Base-by-base conservation (phyloP, 2,888 invertebrate genomes). In the Bursaphelenchus okinawaensis region DNA sequence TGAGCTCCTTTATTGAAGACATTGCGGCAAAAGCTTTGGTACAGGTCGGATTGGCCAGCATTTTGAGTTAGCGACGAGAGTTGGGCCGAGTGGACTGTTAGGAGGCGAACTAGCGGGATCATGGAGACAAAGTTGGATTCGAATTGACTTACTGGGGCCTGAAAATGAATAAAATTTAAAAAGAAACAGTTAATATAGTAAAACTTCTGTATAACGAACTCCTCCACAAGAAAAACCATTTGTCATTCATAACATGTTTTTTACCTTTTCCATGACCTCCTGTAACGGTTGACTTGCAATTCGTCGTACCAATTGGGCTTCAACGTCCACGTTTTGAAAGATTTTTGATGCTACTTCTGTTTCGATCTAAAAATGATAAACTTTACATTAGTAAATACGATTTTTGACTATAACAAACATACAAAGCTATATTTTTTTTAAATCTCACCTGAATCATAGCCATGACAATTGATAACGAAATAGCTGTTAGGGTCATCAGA, bases 231-330 rank as follows among this genome's bases (percentile, higher is more conserved):
- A n/a, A n/a, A n/a, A n/a, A n/a, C n/a, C 9, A 62, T 61, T 6
- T 7, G 8, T 66, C 8, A 64, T 12, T 61, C 71, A 31, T 50
- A 71, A 54, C 20, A 28, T 66, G n/a, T n/a, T n/a, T n/a, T n/a
- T 40, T n/a, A 62, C 50, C n/a, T 66, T 63, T 22, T 54, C 67
- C 24, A 72, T 26, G 22, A 72, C 67, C 12, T 52, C 27, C 3
- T 55, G 55, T 23, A 72, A 40, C 6, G 75, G 76, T 12, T 31
- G 55, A 28, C 58, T 54, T 16, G 71, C 55, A 51, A 75, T 73
- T 55, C 68, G 58, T 4, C 73, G 67, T 20, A 75, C 50, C n/a
- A 73, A 54, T 23, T 67, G 66, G 8, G 76, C 73, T n/a, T 76
- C 67, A 4, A 68, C 55, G 28, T 63, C 60, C 8, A 76, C 71